Percentiles rank a stretch among this genome's conserved stretches.
Evolutionary conservation across 2,888 invertebrate species (phyloP).

Genomic region (Cephus runcator): DNA sequence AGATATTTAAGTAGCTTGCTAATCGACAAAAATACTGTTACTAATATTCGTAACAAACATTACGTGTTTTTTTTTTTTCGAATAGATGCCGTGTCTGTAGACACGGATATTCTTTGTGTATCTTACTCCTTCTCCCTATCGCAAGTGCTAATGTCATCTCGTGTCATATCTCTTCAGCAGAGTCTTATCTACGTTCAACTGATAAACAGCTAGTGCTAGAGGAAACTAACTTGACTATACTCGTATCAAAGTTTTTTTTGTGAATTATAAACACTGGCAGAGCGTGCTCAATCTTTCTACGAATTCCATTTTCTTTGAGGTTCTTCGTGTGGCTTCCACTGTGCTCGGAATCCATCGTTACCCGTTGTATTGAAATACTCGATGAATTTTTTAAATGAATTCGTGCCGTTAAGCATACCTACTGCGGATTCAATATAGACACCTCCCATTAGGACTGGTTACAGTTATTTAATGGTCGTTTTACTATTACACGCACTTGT

Average conservation of each 20-base stretch:
- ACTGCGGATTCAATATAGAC: neutral
- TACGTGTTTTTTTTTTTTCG: neutral
- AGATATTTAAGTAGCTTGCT: neutral
- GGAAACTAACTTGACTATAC: neutral
- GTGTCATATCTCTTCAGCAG: neutral
- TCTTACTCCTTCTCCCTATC: neutral
- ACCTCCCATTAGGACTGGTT: neutral
- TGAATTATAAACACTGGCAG: neutral
- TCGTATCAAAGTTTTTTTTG: neutral
- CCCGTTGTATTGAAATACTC: neutral
- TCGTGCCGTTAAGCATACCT: neutral
- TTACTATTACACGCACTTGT: neutral
- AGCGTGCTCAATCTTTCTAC: neutral
- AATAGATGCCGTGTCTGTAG: neutral
- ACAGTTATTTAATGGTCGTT: neutral
- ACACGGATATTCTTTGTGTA: neutral
- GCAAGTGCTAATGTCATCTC: neutral
- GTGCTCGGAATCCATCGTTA: neutral
- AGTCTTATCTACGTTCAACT: neutral
- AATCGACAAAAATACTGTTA: neutral
- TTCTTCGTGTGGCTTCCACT: neutral
- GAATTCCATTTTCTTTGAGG: neutral
- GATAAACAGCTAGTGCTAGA: neutral
- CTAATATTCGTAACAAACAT: neutral
- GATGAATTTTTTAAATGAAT: neutral